These are phyloP conservation scores for Conus canariensis DNA, from an alignment of 2,888 invertebrate genomes.

Conservation along the genomic window DNA sequence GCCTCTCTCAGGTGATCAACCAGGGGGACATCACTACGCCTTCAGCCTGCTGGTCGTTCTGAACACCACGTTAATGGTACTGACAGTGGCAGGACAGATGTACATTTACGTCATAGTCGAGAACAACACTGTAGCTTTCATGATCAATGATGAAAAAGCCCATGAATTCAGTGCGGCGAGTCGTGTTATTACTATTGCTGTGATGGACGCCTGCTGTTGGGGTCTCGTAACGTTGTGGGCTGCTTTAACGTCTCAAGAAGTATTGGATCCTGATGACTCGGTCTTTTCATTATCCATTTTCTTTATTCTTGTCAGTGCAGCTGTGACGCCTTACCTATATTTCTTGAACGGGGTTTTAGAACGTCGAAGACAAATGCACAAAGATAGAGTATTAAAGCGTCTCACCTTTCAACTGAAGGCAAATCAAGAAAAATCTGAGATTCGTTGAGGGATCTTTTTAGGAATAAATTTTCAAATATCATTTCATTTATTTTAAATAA, in stretches of 20 bases:
- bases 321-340: neutral
- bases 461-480: too few relatives aligned
- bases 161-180: neutral
- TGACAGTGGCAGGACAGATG: neutral
- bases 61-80: neutral
- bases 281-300: neutral
- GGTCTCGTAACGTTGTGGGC: neutral
- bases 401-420: neutral
- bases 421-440: too few relatives aligned
- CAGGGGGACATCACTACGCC: slow-evolving; percentile 10
- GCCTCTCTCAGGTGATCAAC: neutral
- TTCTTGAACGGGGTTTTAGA: neutral
- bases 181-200: neutral
- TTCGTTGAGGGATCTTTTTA: too few relatives aligned
- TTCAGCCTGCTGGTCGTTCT: neutral
- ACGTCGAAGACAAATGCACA: neutral
- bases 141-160: neutral
- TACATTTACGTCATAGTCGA: neutral
- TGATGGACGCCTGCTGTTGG: neutral
- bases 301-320: neutral
- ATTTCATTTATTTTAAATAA: too few relatives aligned
- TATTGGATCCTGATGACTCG: neutral
- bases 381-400: neutral
- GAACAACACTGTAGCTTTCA: neutral
- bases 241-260: neutral